phyloP scores from a whole-genome alignment of 2,888 invertebrate genomes.

The Pollenia amentaria region DNA sequence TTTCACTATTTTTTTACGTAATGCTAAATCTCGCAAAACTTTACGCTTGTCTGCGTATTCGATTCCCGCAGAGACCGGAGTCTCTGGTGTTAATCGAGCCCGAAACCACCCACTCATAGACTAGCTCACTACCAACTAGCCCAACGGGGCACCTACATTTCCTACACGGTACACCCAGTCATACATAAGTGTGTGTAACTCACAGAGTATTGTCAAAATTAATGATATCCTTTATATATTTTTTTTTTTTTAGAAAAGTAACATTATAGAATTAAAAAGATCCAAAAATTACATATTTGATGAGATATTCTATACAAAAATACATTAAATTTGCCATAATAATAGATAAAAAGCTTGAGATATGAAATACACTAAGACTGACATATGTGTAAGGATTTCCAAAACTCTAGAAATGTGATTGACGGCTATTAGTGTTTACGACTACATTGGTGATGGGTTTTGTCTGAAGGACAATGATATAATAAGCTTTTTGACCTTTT shows the following conservation, averaged over 20 bases:
- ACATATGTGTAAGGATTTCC: background rate
- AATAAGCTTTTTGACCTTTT: no score
- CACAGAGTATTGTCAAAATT: conserved; percentile 49
- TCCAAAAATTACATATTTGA: conserved; percentile 9
- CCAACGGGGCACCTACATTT: no score
- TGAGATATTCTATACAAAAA: conserved; percentile 1
- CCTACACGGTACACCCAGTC: no score
- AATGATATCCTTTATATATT: conserved; percentile 61
- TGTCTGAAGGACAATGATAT: no score
- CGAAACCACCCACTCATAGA: no score
- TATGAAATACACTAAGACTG: background rate
- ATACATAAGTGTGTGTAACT: background rate
- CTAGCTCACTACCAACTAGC: no score
- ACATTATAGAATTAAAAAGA: background rate
- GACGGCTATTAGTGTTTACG: conserved; percentile 2
- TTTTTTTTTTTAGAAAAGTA: background rate
- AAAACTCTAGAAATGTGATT: conserved; percentile 3
- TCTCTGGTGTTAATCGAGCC: no score
- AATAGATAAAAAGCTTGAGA: background rate
- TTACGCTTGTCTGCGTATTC: no score
- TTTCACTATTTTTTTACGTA: no score
- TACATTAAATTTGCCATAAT: conserved; percentile 18
- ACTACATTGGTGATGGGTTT: no score
- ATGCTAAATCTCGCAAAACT: no score
- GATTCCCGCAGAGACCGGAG: no score